These are phyloP conservation scores for Lagopus leucura DNA, from an alignment of 2,113 vertebrate genomes.

Conservation along the genomic window DNA sequence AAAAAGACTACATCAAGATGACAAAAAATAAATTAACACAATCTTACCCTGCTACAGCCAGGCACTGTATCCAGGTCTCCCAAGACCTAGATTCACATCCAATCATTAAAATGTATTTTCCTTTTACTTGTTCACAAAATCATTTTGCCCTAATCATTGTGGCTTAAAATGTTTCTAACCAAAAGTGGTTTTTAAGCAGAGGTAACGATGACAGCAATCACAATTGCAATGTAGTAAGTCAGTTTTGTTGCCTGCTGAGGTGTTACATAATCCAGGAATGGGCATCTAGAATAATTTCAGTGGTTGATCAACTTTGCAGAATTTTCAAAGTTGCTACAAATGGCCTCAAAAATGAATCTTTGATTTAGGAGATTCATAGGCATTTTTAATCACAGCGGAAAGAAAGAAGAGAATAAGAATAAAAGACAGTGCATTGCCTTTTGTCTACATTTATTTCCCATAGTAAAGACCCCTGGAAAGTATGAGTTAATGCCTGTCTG, in stretches of 20 bases:
- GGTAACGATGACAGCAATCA: background rate
- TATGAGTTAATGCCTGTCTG: background rate
- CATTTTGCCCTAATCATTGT: background rate
- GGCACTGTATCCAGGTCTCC: background rate
- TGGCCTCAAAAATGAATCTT: background rate
- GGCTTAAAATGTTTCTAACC: background rate
- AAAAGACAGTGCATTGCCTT: background rate
- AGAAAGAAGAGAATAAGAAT: background rate
- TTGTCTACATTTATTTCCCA: conserved; percentile 18
- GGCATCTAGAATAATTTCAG: background rate
- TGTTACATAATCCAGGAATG: background rate
- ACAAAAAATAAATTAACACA: background rate
- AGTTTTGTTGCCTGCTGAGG: background rate
- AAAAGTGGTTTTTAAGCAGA: background rate
- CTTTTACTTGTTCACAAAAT: background rate
- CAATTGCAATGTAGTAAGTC: background rate
- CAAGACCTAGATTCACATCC: background rate
- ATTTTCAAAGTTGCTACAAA: background rate
- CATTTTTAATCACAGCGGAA: background rate
- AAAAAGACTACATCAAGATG: background rate
- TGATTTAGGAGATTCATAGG: background rate
- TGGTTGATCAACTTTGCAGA: accelerated
- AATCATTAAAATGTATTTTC: background rate
- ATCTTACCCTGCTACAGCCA: background rate
- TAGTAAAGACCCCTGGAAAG: background rate